Percentiles rank a stretch among this genome's conserved stretches.
Evolutionary conservation across 1,140 invertebrate genomes (phyloP).

Genomic region (Brachionus rubens): DNA sequence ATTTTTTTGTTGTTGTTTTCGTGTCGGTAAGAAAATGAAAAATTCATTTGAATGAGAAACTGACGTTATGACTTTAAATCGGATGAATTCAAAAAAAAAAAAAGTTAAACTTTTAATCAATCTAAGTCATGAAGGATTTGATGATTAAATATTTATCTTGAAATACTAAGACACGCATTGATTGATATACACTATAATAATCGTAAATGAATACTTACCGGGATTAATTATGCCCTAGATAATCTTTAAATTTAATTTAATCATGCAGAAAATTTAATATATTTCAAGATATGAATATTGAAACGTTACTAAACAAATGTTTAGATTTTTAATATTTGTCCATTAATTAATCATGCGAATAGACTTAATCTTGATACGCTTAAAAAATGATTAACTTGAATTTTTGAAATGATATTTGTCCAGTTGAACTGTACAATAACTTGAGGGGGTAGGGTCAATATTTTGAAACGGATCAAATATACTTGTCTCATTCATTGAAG

Average conservation of each 20-base stretch:
- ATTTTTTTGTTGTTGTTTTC: no score
- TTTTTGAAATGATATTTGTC: no score
- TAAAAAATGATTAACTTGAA: no score
- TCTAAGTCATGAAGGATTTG: not conserved
- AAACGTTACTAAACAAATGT: constrained; percentile 14
- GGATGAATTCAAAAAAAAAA: not conserved
- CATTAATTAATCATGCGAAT: constrained; percentile 1
- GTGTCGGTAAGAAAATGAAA: not conserved
- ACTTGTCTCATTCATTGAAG: no score
- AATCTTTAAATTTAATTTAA: not conserved
- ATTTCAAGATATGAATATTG: not conserved
- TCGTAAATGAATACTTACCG: no score
- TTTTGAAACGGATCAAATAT: no score
- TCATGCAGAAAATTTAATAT: constrained; percentile 12
- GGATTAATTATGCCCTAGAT: constrained; percentile 10
- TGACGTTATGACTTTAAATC: not conserved
- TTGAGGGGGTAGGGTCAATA: no score
- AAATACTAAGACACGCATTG: no score
- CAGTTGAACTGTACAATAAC: no score
- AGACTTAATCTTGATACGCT: no score
- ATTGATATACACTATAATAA: no score
- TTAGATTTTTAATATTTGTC: not conserved
- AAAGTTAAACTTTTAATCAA: not conserved
- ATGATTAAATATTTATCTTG: constrained; percentile 33
- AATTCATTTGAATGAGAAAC: no score